Conservation (phyloP, 2,888 invertebrate species). For the Tineola bisselliella region DNA sequence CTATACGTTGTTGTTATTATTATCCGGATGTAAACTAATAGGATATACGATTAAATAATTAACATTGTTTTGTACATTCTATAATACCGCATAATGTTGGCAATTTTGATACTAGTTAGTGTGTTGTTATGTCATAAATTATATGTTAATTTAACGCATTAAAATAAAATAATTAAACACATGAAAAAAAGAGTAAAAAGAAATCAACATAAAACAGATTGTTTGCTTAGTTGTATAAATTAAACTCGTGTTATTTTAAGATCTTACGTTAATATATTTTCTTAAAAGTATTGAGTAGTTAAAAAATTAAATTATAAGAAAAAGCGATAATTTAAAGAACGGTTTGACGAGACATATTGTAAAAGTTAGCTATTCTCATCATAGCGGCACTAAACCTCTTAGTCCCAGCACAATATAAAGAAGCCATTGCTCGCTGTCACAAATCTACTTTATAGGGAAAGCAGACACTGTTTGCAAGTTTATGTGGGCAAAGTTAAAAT, state of each 20-base stretch:
- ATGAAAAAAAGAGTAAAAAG: too few relatives aligned
- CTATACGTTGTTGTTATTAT: too few relatives aligned
- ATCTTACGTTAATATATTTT: too few relatives aligned
- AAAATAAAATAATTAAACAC: too few relatives aligned
- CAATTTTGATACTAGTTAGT: background rate
- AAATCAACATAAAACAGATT: too few relatives aligned
- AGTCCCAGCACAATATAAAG: conserved; percentile 65
- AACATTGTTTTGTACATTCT: background rate
- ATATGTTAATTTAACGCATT: too few relatives aligned
- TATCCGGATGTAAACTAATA: background rate
- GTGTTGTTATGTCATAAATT: too few relatives aligned
- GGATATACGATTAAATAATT: background rate
- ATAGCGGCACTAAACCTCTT: conserved; percentile 60
- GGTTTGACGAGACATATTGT: conserved; percentile 41
- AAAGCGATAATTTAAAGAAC: too few relatives aligned
- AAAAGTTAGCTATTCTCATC: conserved; percentile 61
- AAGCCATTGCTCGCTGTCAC: conserved; percentile 66
- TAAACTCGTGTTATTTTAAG: too few relatives aligned
- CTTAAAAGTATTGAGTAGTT: too few relatives aligned
- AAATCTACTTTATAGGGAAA: conserved; percentile 63
- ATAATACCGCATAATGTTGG: background rate
- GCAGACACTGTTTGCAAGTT: conserved; percentile 46
- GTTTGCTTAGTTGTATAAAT: too few relatives aligned
- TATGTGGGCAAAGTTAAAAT: conserved; percentile 54
- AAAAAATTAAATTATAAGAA: too few relatives aligned